Percentiles rank a stretch among this genome's conserved stretches.
These are phyloP conservation scores for Hoplodrina ambigua DNA, from an alignment of 2,888 invertebrate species.

Conservation along the genomic window DNA sequence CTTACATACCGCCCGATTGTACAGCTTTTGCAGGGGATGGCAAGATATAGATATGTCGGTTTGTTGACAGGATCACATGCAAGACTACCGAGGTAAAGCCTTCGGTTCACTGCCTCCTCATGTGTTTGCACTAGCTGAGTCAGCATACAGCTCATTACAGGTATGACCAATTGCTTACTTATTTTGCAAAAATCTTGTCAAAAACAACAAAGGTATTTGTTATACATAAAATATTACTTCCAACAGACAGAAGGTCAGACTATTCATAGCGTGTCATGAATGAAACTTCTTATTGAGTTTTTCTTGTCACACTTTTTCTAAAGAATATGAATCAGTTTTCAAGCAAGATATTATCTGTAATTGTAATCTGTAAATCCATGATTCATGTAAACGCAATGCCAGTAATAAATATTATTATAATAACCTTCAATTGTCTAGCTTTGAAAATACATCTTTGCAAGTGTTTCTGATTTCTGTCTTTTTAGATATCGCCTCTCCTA, in stretches of 20 bases:
- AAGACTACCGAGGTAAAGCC: constrained; percentile 95
- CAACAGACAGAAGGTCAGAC: constrained; percentile 2
- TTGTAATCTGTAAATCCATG: constrained; percentile 32
- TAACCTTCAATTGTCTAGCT: not conserved
- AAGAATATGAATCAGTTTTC: constrained; percentile 43
- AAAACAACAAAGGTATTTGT: not conserved
- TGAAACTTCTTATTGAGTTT: not conserved
- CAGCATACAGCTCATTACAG: constrained; percentile 95
- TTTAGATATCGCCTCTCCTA: not conserved
- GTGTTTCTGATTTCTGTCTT: not conserved
- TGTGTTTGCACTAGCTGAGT: constrained; percentile 97
- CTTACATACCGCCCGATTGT: not conserved
- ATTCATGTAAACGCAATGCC: constrained; percentile 39
- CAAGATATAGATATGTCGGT: not conserved
- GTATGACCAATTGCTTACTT: constrained; percentile 67
- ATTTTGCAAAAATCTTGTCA: not conserved
- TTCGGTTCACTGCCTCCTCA: constrained; percentile 96
- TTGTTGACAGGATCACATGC: constrained; percentile 93
- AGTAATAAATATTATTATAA: not conserved
- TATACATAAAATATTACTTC: not conserved
- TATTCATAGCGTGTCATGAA: not conserved
- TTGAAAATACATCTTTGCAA: not conserved
- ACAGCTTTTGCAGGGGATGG: too few species aligned
- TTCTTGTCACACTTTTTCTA: constrained; percentile 29
- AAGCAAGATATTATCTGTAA: constrained; percentile 7